A percentile compares a stretch with the other conserved stretches of the same genome.
Conservation (phyloP, 2,888 invertebrate genomes). For the Kuschelorhynchus macadamiae region DNA sequence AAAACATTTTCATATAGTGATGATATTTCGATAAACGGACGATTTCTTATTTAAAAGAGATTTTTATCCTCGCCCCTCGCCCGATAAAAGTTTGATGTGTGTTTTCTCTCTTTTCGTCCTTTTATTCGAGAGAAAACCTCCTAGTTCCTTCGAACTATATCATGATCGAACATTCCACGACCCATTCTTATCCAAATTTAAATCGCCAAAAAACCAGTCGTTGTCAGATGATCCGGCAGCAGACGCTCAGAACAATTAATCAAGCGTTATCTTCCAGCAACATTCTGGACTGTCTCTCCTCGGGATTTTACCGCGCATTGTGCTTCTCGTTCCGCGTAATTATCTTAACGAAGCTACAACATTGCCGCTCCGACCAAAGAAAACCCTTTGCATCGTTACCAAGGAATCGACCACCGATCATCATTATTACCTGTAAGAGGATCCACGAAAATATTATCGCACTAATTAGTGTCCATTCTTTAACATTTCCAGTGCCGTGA, state of each 20-base stretch:
- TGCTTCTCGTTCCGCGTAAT: constrained; percentile 58
- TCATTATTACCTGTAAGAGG: constrained; percentile 40
- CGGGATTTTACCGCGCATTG: constrained; percentile 54
- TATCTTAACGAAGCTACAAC: constrained; percentile 58
- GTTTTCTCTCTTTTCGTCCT: too few relatives aligned
- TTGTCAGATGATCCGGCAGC: constrained; percentile 64
- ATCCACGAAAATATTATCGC: constrained; percentile 39
- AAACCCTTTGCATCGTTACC: constrained; percentile 41
- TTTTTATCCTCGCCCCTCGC: too few relatives aligned
- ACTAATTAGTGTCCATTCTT: constrained; percentile 39
- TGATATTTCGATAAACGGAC: too few relatives aligned
- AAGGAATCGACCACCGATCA: constrained; percentile 41
- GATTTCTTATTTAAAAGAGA: too few relatives aligned
- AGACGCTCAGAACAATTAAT: constrained; percentile 66
- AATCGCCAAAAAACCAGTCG: constrained; percentile 67
- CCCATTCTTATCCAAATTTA: constrained; percentile 61
- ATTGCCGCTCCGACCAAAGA: constrained; percentile 37
- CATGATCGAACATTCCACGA: constrained; percentile 64
- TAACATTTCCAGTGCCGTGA: constrained; percentile 23
- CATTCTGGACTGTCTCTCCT: constrained; percentile 55
- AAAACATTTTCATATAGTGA: too few relatives aligned
- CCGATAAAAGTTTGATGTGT: too few relatives aligned
- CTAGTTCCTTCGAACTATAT: constrained; percentile 53
- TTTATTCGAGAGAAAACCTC: too few relatives aligned
- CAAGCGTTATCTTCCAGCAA: constrained; percentile 64